phyloP scores from a whole-genome alignment of 35 echinoderm and acorn worm species.

The Apostichopus japonicus region DNA sequence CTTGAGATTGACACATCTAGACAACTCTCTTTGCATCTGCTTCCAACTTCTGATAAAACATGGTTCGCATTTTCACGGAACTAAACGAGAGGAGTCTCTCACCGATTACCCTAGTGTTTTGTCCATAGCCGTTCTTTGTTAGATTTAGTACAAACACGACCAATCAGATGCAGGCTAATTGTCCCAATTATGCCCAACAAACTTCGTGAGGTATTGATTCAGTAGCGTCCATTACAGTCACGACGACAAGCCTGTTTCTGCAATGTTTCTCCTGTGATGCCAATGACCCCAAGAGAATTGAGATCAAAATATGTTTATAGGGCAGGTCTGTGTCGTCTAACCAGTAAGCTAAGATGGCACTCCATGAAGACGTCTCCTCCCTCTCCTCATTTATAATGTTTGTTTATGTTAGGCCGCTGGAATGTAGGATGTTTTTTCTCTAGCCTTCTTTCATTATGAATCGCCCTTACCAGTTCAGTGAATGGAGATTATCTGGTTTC shows the following conservation, averaged over 20 bases:
- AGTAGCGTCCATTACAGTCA: background rate
- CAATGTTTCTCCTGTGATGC: background rate
- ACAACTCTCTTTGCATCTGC: too few relatives aligned
- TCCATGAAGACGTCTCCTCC: background rate
- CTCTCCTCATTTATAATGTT: background rate
- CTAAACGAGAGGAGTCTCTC: background rate
- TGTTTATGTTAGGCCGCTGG: background rate
- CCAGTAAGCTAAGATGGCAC: background rate
- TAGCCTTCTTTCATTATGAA: too few relatives aligned
- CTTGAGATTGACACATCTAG: too few relatives aligned
- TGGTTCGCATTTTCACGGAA: too few relatives aligned
- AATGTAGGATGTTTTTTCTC: background rate
- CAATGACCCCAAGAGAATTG: conserved; percentile 49
- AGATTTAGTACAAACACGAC: background rate
- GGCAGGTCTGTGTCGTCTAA: background rate
- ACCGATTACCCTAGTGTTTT: background rate
- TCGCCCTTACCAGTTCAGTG: too few relatives aligned
- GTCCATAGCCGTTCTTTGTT: background rate
- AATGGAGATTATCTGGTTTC: too few relatives aligned
- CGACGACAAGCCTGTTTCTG: background rate
- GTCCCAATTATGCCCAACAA: conserved; percentile 39
- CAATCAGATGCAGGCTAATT: conserved; percentile 11
- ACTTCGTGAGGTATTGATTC: conserved; percentile 36
- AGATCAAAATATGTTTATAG: conserved; percentile 63
- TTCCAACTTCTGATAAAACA: too few relatives aligned